Evolutionary conservation across 2,113 vertebrate genomes (phyloP), one percentile per base, ranked within the genome.

Genomic region (Oostethus manadensis): DNA sequence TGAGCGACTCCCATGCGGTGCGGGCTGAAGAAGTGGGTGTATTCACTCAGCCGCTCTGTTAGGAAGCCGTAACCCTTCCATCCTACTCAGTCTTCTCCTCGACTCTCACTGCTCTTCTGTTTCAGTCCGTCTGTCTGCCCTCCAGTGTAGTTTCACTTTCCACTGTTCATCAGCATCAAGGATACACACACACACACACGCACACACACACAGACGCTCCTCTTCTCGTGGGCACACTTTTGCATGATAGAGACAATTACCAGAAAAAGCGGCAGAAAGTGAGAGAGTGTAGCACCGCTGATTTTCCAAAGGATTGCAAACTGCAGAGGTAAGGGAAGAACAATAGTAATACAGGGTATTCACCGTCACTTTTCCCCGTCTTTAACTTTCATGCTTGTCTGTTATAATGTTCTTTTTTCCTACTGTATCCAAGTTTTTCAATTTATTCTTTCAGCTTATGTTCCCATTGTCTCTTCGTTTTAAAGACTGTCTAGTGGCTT

Each of bases 61-160:
- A 56, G 71, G 69, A 77, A 71, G 61, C 77, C 26, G 76, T 33
- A 68, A 64, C 71, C 72, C 59, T 46, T 64, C 67, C 80, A 77
- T 85, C 81, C 83, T 70, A 76, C 85, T 85, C 81, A 78, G 83
- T 85, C 85, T 84, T 76, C 77, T 33, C 74, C 76, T 79, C 71
- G 56, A 23, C 70, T 68, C 64, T 70, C 58, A 53, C 40, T 40
- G 66, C 73, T 77, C 80, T 83, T 69, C 79, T 56, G 71, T 74
- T 83, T 76, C 78, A 74, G 68, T 51, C 75, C 33, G 71, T 59
- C 78, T 72, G 81, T 59, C 81, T 79, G 76, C 73, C 66, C 75
- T 79, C 74, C 51, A 68, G 67, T 60, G 40, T 70, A 75, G 74
- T 68, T 55, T 40, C 53, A 62, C 61, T 79, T 68, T 70, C 46